A percentile compares a stretch with the other conserved stretches of the same genome.
phyloP scores from a whole-genome alignment of 2,797 vertebrate species.

The Peromyscus eremicus region DNA sequence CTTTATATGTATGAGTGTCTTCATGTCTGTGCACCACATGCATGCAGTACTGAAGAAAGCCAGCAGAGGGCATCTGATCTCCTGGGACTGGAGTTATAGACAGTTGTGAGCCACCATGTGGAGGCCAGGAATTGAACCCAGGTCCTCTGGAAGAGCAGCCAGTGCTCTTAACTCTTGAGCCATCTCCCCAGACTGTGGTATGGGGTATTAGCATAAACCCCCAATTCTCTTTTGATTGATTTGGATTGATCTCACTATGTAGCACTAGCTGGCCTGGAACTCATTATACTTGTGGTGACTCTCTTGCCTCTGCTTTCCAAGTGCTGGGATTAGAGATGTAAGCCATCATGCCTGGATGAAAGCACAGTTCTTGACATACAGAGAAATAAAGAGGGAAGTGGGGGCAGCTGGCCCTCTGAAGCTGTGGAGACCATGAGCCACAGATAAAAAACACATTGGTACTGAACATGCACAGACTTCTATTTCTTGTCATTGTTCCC shows the following conservation, averaged over 20 bases:
- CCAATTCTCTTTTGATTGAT: neutral
- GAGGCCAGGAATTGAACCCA: neutral
- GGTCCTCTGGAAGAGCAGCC: neutral
- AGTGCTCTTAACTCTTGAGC: neutral
- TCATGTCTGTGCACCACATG: neutral
- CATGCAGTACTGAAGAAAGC: neutral
- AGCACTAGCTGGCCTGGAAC: neutral
- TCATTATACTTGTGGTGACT: neutral
- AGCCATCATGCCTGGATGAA: no score
- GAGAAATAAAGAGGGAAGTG: neutral
- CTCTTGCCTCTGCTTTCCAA: neutral
- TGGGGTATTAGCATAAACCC: fast-evolving
- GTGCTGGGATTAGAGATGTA: neutral
- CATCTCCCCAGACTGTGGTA: neutral
- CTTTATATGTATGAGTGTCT: neutral
- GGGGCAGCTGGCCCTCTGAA: neutral
- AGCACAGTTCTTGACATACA: fast-evolving
- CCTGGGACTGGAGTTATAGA: neutral
- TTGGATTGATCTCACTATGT: neutral
- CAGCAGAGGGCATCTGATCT: neutral
- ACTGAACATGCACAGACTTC: neutral
- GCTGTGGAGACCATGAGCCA: neutral
- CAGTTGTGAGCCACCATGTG: neutral
- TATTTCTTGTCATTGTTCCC: neutral
- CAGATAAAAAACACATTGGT: neutral